These are phyloP conservation scores for Pantherophis vulpinus DNA, from an alignment of 2,797 vertebrate species.

Conservation along the genomic window DNA sequence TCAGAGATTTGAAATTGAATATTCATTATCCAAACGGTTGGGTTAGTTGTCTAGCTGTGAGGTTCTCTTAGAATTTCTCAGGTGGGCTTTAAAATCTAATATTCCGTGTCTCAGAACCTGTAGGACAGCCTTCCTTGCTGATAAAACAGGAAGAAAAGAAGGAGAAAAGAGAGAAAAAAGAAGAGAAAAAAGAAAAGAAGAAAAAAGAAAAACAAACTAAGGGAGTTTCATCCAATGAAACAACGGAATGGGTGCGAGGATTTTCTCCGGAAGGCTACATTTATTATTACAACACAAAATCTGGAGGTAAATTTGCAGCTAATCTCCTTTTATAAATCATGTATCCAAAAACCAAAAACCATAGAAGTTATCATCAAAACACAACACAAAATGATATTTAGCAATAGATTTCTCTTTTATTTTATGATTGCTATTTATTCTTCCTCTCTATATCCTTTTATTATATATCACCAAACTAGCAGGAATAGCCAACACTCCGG, in stretches of 20 bases:
- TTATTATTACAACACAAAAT: conserved; percentile 87
- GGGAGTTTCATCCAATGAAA: conserved; percentile 38
- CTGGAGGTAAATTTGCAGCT: conserved; percentile 81
- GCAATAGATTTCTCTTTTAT: background rate
- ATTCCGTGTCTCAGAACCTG: conserved; percentile 53
- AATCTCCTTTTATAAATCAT: background rate
- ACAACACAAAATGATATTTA: background rate
- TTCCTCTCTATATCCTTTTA: background rate
- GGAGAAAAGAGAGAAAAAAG: conserved; percentile 58
- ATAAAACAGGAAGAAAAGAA: conserved; percentile 59
- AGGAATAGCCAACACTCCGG: too few species aligned
- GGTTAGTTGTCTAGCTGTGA: background rate
- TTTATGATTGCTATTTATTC: background rate
- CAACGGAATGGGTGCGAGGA: conserved; percentile 80
- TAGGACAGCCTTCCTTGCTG: conserved; percentile 49
- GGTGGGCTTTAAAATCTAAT: background rate
- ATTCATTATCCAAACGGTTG: background rate
- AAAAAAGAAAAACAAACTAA: conserved; percentile 61
- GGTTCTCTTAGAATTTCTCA: background rate
- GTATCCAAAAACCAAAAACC: background rate
- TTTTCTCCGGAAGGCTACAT: conserved; percentile 78
- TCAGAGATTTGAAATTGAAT: background rate
- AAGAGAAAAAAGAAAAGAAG: conserved; percentile 58
- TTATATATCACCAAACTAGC: background rate
- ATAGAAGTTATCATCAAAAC: background rate